Evolutionary conservation across 2,797 vertebrate genomes (phyloP).

Genomic region (Takifugu ocellatus): DNA sequence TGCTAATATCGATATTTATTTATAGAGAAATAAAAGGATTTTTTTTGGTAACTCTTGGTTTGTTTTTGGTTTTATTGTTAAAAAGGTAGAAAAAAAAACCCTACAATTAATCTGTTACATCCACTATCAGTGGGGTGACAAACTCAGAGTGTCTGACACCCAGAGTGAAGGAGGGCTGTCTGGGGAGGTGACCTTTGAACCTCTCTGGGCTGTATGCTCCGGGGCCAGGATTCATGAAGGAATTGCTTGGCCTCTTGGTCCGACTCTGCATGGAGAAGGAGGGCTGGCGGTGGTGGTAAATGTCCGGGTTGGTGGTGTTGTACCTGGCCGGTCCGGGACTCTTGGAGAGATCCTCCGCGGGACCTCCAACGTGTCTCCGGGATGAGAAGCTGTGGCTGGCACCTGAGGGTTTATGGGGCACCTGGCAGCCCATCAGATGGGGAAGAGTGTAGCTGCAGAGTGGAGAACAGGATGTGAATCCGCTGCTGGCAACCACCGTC

Average conservation of each 20-base stretch:
- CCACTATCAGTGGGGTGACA: slow-evolving; percentile 74
- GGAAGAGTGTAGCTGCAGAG: slow-evolving; percentile 80
- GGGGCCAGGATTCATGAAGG: slow-evolving; percentile 74
- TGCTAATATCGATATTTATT: slow-evolving; percentile 38
- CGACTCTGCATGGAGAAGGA: slow-evolving; percentile 86
- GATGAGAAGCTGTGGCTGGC: slow-evolving; percentile 77
- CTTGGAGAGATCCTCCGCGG: slow-evolving; percentile 76
- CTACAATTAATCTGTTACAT: slow-evolving; percentile 62
- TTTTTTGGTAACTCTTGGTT: neutral
- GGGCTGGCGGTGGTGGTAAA: slow-evolving; percentile 77
- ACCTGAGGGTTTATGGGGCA: slow-evolving; percentile 78
- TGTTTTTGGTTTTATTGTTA: slow-evolving; percentile 12
- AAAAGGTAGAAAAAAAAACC: slow-evolving; percentile 25
- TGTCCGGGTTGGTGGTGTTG: slow-evolving; percentile 74
- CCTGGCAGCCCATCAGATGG: slow-evolving; percentile 75
- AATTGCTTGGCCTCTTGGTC: slow-evolving; percentile 53
- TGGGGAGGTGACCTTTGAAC: slow-evolving; percentile 66
- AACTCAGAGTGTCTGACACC: slow-evolving; percentile 82
- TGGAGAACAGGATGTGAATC: neutral
- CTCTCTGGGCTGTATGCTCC: slow-evolving; percentile 82
- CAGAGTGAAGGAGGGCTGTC: slow-evolving; percentile 79
- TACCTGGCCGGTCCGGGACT: slow-evolving; percentile 84
- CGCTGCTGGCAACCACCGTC: neutral
- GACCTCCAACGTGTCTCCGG: slow-evolving; percentile 56
- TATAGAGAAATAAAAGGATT: slow-evolving; percentile 19